Percentiles rank a stretch among this genome's conserved stretches.
These are phyloP conservation scores for Verasper variegatus DNA, from an alignment of 2,113 vertebrate genomes.

Conservation along the genomic window DNA sequence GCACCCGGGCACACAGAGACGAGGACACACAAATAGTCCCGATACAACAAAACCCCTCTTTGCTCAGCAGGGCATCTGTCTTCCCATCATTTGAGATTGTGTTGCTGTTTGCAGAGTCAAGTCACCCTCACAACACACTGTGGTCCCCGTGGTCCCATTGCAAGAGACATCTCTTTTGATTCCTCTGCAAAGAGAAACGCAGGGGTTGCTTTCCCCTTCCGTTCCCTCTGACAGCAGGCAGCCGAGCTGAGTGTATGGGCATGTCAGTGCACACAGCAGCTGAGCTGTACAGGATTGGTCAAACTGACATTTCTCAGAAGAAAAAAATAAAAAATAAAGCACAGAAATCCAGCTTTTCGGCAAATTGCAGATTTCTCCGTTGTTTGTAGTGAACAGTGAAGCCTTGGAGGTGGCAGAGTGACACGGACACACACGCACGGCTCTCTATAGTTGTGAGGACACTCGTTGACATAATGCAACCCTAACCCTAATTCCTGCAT, in stretches of 20 bases:
- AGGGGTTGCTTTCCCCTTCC: conserved; percentile 41
- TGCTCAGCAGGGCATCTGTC: conserved; percentile 56
- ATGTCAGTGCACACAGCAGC: conserved; percentile 20
- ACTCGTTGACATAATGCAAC: not conserved
- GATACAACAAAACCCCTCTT: conserved; percentile 23
- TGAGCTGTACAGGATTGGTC: conserved; percentile 23
- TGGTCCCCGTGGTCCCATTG: conserved; percentile 39
- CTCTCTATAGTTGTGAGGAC: not conserved
- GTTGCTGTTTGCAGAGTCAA: conserved; percentile 56
- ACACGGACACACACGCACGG: not conserved
- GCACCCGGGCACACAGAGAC: not conserved
- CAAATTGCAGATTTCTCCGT: conserved; percentile 2
- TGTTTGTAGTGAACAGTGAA: not conserved
- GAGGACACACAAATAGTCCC: conserved; percentile 18
- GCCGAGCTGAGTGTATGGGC: conserved; percentile 29
- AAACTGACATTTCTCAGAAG: conserved; percentile 16
- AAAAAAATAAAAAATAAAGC: not conserved
- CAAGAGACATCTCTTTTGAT: conserved; percentile 55
- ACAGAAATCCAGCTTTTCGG: not conserved
- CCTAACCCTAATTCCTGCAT: not conserved
- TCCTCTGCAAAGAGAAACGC: conserved; percentile 41
- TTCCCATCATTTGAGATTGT: conserved; percentile 54
- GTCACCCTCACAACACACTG: conserved; percentile 43
- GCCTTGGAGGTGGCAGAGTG: not conserved
- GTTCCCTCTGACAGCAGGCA: conserved; percentile 43